Conservation (phyloP, 2,888 invertebrate genomes). For the Pristionchus fissidentatus region DNA sequence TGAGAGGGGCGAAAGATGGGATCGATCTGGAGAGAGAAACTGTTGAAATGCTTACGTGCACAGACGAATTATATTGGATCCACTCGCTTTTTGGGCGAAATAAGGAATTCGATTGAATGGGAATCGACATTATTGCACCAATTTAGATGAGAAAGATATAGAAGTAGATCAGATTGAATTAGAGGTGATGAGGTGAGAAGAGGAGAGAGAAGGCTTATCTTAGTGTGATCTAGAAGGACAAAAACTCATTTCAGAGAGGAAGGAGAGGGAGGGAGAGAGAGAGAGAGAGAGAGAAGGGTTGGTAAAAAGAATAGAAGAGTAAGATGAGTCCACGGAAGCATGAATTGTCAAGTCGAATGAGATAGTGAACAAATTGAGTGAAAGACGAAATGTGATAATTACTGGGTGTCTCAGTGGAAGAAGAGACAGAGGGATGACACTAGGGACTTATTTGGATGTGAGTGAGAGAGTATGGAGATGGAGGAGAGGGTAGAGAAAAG, state of each 20-base stretch:
- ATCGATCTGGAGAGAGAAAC: too few relatives aligned
- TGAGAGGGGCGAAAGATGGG: neutral
- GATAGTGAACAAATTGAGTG: neutral
- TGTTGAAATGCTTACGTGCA: too few relatives aligned
- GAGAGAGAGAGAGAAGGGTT: neutral
- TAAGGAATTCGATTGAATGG: neutral
- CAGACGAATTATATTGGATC: too few relatives aligned
- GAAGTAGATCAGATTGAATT: neutral
- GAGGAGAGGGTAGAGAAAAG: neutral
- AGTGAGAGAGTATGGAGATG: neutral
- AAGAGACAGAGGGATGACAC: neutral
- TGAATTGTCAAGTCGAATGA: slow-evolving; percentile 34
- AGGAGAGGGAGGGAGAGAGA: slow-evolving; percentile 18
- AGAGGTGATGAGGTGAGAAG: slow-evolving; percentile 11
- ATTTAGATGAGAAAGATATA: neutral
- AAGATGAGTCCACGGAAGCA: neutral
- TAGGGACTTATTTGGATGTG: slow-evolving; percentile 6
- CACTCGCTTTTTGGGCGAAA: neutral
- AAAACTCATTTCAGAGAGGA: neutral
- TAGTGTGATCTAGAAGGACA: slow-evolving; percentile 24
- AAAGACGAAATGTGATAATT: neutral
- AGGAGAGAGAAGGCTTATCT: slow-evolving; percentile 20
- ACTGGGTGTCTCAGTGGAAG: neutral
- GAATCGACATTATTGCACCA: neutral
- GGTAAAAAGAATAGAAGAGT: neutral